Percentiles rank a stretch among this genome's conserved stretches.
Evolutionary conservation across 2,888 invertebrate species (phyloP).

Genomic region (Epinotia brunnichana): DNA sequence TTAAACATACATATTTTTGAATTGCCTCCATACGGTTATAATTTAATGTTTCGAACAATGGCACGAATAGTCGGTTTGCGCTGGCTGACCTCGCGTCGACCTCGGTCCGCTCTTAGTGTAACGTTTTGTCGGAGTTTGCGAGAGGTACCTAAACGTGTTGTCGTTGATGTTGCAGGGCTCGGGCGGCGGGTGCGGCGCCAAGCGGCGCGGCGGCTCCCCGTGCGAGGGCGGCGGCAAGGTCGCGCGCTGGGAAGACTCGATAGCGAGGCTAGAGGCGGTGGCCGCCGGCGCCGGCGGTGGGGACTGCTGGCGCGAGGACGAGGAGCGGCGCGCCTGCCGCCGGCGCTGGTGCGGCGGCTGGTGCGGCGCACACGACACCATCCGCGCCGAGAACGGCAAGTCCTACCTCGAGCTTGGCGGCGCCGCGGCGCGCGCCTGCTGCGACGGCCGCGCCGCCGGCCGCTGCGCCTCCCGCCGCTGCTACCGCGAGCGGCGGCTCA

Average conservation of each 20-base stretch:
- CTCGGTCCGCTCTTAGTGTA: conserved; percentile 37
- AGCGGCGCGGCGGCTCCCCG: conserved; percentile 79
- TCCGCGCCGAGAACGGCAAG: conserved; percentile 95
- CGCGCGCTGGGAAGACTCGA: conserved; percentile 81
- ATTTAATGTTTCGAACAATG: conserved; percentile 35
- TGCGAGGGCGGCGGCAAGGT: conserved; percentile 81
- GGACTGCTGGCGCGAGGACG: conserved; percentile 84
- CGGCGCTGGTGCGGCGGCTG: conserved; percentile 84
- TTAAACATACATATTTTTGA: conserved; percentile 2
- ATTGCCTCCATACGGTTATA: conserved; percentile 10
- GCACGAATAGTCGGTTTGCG: conserved; percentile 34
- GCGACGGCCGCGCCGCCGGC: conserved; percentile 88
- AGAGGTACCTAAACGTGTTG: conserved; percentile 40
- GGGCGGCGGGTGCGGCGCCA: conserved; percentile 82
- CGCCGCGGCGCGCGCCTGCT: conserved; percentile 89
- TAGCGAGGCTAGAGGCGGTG: conserved; percentile 80
- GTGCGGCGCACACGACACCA: conserved; percentile 88
- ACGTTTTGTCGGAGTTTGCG: conserved; percentile 17
- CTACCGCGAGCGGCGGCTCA: conserved; percentile 92
- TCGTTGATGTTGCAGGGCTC: conserved; percentile 74
- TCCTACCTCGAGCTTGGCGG: conserved; percentile 94
- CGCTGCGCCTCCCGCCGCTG: conserved; percentile 92
- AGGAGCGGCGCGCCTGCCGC: conserved; percentile 81
- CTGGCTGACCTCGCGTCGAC: conserved; percentile 40
- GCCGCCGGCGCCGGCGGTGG: conserved; percentile 86